phyloP scores from a whole-genome alignment of 2,113 vertebrate genomes.

The Psephotus haematonotus region DNA sequence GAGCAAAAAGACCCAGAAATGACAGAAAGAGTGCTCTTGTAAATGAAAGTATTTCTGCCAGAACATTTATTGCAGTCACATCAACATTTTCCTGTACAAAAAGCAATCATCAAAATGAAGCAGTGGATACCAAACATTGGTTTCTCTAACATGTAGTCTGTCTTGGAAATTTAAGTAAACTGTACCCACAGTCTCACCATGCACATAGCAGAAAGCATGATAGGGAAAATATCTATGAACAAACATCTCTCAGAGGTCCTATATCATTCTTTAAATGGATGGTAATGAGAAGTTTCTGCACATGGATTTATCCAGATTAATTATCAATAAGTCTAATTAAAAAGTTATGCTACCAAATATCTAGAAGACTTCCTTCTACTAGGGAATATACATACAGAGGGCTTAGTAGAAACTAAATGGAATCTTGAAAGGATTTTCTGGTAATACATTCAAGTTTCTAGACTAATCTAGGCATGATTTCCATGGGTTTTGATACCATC shows the following conservation, averaged over 20 bases:
- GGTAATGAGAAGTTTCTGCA: not conserved
- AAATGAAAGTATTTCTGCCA: not conserved
- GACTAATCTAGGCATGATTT: conserved; percentile 6
- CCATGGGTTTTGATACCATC: not conserved
- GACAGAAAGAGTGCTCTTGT: not conserved
- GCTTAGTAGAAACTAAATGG: not conserved
- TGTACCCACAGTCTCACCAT: not conserved
- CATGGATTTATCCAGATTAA: conserved; percentile 9
- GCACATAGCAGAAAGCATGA: not conserved
- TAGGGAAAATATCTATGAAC: not conserved
- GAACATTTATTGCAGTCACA: not conserved
- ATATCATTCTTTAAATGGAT: not conserved
- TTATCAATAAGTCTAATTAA: not conserved
- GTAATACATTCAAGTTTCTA: not conserved
- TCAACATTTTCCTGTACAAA: not conserved
- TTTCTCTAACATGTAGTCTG: not conserved
- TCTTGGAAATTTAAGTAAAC: not conserved
- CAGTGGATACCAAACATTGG: not conserved
- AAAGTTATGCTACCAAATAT: not conserved
- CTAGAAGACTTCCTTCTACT: not conserved
- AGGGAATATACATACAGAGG: not conserved
- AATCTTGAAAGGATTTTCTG: conserved; percentile 12
- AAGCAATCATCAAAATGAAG: not conserved
- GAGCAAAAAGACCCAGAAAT: not conserved
- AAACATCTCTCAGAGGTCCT: not conserved